Percentiles rank a stretch among this genome's conserved stretches.
Conservation (phyloP, 2,888 invertebrate genomes). For the Embidobia sp. region DNA sequence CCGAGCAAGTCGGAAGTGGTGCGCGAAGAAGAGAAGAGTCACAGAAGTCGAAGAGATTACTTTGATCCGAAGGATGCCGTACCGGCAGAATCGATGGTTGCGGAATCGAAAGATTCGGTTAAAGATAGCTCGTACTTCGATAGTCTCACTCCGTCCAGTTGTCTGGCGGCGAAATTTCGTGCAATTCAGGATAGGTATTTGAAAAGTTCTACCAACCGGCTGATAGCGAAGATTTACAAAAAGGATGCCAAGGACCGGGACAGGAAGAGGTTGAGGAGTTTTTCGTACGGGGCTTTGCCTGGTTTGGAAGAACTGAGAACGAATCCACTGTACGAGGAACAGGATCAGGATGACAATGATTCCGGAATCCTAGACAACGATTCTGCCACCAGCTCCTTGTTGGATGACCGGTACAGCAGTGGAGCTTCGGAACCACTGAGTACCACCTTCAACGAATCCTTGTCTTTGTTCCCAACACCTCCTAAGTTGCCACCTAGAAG, state of each 20-base stretch:
- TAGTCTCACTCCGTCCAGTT: constrained; percentile 79
- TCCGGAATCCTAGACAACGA: constrained; percentile 89
- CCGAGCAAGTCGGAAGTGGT: constrained; percentile 53
- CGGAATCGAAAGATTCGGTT: constrained; percentile 4
- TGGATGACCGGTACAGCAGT: constrained; percentile 80
- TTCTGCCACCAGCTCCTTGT: constrained; percentile 86
- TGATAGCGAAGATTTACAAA: constrained; percentile 86
- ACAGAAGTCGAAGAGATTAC: constrained; percentile 12
- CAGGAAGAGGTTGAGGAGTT: constrained; percentile 84
- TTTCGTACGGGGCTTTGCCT: constrained; percentile 89
- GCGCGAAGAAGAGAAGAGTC: constrained; percentile 22
- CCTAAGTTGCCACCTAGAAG: constrained; percentile 77
- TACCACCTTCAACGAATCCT: constrained; percentile 65
- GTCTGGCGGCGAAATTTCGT: constrained; percentile 86
- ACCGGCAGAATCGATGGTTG: not conserved
- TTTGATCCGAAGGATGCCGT: constrained; percentile 7
- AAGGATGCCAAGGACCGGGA: constrained; percentile 75
- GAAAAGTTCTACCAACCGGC: constrained; percentile 86
- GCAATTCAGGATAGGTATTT: constrained; percentile 88
- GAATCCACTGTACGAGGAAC: constrained; percentile 84
- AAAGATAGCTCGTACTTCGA: constrained; percentile 70
- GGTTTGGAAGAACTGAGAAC: constrained; percentile 87
- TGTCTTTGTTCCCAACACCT: constrained; percentile 67
- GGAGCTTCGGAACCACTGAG: constrained; percentile 68
- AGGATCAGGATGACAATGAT: constrained; percentile 85